Conservation (phyloP, 2,888 invertebrate genomes). For the Hetaerina titia region DNA sequence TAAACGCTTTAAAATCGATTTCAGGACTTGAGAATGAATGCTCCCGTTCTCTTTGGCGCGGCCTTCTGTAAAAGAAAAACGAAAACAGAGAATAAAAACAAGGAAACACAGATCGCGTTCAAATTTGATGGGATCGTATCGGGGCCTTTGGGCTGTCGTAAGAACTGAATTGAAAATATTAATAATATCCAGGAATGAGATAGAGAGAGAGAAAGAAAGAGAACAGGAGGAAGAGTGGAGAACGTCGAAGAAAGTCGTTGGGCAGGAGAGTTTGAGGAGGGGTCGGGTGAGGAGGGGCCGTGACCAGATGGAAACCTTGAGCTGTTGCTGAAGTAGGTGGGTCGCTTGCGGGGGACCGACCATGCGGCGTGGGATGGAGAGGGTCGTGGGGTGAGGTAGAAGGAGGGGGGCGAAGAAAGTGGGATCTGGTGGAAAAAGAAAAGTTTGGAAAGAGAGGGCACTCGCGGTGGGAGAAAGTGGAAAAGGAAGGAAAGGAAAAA, state of each 20-base stretch:
- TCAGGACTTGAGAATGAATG: too few relatives aligned
- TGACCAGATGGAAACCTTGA: neutral
- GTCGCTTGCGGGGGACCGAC: neutral
- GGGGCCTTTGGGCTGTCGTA: neutral
- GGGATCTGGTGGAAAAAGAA: neutral
- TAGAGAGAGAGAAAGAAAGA: neutral
- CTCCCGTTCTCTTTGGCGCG: too few relatives aligned
- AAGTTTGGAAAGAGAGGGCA: neutral
- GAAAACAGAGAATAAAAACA: neutral
- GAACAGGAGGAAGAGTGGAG: neutral
- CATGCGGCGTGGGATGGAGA: neutral
- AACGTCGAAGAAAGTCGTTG: too few relatives aligned
- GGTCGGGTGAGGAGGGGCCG: neutral
- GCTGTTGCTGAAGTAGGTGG: neutral
- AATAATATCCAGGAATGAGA: neutral
- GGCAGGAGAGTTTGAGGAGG: neutral
- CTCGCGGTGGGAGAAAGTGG: neutral
- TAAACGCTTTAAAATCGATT: too few relatives aligned
- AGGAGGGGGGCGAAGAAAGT: neutral
- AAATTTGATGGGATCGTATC: constrained; percentile 51
- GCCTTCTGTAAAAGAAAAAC: too few relatives aligned
- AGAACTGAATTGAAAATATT: constrained; percentile 45
- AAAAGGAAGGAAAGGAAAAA: neutral
- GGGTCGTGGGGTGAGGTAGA: neutral
- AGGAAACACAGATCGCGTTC: constrained; percentile 11